Evolutionary conservation across 2,888 invertebrate species (phyloP).

Genomic region (Coenonympha glycerion): DNA sequence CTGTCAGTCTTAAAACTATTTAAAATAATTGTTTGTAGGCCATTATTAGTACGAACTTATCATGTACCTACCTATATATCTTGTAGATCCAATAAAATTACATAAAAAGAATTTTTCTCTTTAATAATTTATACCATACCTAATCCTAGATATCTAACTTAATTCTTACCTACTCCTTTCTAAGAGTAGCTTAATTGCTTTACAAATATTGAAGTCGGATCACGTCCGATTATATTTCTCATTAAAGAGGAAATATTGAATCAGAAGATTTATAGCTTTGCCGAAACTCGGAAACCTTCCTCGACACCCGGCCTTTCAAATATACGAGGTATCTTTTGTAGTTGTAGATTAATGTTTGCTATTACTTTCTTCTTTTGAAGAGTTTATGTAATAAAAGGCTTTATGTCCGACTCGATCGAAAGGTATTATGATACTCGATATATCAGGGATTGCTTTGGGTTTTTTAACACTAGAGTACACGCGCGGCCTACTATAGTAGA

Average conservation of each 20-base stretch:
- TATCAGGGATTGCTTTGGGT: background rate
- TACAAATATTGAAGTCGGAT: conserved; percentile 17
- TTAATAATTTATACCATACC: too few relatives aligned
- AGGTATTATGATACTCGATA: too few relatives aligned
- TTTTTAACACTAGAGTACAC: background rate
- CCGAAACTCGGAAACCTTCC: conserved; percentile 7
- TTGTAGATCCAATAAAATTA: too few relatives aligned
- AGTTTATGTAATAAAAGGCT: background rate
- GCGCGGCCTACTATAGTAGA: background rate
- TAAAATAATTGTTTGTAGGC: too few relatives aligned
- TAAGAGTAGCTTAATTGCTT: conserved; percentile 10
- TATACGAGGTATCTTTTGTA: background rate
- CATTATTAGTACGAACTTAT: too few relatives aligned
- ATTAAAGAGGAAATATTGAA: conserved; percentile 18
- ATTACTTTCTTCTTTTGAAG: background rate
- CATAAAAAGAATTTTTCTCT: too few relatives aligned
- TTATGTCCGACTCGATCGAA: background rate
- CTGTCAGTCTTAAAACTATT: too few relatives aligned
- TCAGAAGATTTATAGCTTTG: conserved; percentile 16
- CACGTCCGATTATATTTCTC: conserved; percentile 17
- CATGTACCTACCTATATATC: too few relatives aligned
- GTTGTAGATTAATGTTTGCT: background rate
- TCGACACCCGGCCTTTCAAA: background rate
- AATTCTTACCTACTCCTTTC: conserved; percentile 6
- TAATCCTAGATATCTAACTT: background rate